A percentile compares a stretch with the other conserved stretches of the same genome.
Conservation (phyloP, 2,113 vertebrate genomes). For the Etheostoma cragini region DNA sequence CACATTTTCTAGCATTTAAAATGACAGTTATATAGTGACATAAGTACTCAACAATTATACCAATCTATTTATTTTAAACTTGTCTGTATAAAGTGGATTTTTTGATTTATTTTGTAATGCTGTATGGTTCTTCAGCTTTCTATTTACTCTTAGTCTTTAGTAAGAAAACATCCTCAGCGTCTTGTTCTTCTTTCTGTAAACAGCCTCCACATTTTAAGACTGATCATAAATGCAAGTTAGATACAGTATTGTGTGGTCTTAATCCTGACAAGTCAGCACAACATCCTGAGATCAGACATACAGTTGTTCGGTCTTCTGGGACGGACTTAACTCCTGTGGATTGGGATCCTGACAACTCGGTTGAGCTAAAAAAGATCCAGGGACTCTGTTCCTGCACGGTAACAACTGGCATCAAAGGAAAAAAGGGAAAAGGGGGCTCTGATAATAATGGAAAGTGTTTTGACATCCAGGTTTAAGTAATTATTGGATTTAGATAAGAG, state of each 20-base stretch:
- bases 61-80: background rate
- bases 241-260: slow-evolving; percentile 33
- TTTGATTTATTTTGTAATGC: background rate
- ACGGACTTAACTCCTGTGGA: slow-evolving; percentile 42
- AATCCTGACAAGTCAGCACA: slow-evolving; percentile 58
- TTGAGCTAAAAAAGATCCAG: slow-evolving; percentile 59
- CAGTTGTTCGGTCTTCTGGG: slow-evolving; percentile 33
- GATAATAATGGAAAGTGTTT: slow-evolving; percentile 78
- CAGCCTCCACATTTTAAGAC: slow-evolving; percentile 22
- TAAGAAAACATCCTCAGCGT: background rate
- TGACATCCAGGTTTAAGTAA: slow-evolving; percentile 82
- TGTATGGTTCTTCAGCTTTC: background rate
- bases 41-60: background rate
- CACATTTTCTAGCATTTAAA: slow-evolving; percentile 19
- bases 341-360: slow-evolving; percentile 66
- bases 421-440: slow-evolving; percentile 30
- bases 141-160: background rate
- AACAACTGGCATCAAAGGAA: slow-evolving; percentile 71
- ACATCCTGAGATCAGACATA: slow-evolving; percentile 63
- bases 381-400: slow-evolving; percentile 45
- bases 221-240: slow-evolving; percentile 30
- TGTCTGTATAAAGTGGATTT: background rate
- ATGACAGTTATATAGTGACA: background rate
- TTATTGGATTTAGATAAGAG: slow-evolving; percentile 83
- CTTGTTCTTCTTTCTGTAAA: slow-evolving; percentile 27